Conservation (phyloP, 2,888 invertebrate genomes). For the Cryptocephalus moraei region DNA sequence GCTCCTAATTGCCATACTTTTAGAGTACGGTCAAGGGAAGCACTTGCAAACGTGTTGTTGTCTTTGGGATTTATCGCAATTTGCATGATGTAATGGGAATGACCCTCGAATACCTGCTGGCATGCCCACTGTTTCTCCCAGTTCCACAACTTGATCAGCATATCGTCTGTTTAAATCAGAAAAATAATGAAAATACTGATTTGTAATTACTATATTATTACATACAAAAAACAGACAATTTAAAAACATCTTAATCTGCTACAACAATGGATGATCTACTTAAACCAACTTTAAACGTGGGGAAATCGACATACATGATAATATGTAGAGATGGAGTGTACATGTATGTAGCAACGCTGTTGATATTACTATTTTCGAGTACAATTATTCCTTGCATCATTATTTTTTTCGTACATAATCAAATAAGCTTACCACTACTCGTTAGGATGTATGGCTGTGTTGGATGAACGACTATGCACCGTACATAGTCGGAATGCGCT, state of each 20-base stretch:
- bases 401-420: no score
- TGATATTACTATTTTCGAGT: no score
- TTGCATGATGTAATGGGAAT: constrained; percentile 99
- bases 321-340: no score
- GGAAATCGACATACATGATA: no score
- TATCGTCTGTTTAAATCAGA: constrained; percentile 65
- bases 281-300: no score
- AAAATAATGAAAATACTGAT: constrained; percentile 1
- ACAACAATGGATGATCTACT: no score
- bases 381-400: no score
- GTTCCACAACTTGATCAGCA: constrained; percentile 98
- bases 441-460: constrained; percentile 95
- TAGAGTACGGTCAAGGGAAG: constrained; percentile 94
- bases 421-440: constrained; percentile 69
- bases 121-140: constrained; percentile 99
- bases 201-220: background rate
- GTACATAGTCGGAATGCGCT: constrained; percentile 96
- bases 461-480: constrained; percentile 94
- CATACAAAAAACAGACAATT: no score
- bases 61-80: constrained; percentile 99
- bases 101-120: constrained; percentile 98
- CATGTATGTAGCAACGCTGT: no score
- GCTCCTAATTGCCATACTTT: constrained; percentile 99
- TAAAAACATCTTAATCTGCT: no score
- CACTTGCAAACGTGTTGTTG: constrained; percentile 98